phyloP scores from a whole-genome alignment of 37 sponge, comb jelly and placozoan genomes.

The Oscarella lobularis region DNA sequence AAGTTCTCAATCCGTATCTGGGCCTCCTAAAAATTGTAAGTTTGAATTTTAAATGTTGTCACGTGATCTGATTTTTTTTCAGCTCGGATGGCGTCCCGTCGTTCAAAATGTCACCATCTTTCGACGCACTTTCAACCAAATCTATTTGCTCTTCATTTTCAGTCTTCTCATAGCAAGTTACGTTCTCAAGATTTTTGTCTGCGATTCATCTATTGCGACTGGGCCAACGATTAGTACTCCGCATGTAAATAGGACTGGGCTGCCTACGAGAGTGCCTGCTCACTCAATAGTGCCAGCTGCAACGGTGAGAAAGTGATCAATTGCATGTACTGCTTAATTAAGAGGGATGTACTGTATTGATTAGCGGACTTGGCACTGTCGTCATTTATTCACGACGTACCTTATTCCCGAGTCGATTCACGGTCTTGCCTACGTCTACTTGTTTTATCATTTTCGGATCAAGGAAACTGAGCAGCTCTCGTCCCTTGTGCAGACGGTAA shows the following conservation, averaged over 20 bases:
- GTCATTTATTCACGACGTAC: neutral
- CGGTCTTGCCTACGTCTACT: neutral
- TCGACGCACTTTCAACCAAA: neutral
- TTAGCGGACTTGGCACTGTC: neutral
- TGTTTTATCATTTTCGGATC: neutral
- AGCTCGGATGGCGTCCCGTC: neutral
- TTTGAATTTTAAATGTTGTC: neutral
- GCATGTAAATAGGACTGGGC: neutral
- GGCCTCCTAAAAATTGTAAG: neutral
- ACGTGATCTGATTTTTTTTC: neutral
- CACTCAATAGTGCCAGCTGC: no score
- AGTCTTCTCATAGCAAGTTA: neutral
- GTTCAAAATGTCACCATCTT: neutral
- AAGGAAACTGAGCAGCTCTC: neutral
- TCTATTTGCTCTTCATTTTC: neutral
- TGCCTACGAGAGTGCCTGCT: no score
- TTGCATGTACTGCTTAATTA: no score
- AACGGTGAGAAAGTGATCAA: neutral
- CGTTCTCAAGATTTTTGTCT: neutral
- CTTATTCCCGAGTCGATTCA: neutral
- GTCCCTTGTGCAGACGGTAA: neutral
- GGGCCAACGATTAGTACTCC: neutral
- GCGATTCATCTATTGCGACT: neutral
- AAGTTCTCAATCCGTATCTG: neutral
- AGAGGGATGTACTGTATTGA: no score